These are phyloP conservation scores for Noctua pronuba DNA, from an alignment of 2,888 invertebrate species.

Conservation along the genomic window DNA sequence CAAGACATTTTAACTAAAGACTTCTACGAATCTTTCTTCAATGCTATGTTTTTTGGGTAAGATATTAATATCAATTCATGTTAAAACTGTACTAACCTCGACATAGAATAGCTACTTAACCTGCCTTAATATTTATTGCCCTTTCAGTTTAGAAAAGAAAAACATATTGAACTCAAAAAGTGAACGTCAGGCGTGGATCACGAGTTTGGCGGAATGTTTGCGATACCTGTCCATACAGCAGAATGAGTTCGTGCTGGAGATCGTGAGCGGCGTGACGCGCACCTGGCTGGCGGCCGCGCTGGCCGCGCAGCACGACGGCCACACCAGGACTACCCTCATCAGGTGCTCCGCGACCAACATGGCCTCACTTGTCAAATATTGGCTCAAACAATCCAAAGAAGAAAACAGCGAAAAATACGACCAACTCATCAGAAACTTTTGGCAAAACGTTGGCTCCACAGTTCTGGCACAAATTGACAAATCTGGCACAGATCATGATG, in stretches of 20 bases:
- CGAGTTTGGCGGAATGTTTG: slow-evolving; percentile 94
- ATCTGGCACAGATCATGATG: slow-evolving; percentile 81
- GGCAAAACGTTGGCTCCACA: slow-evolving; percentile 82
- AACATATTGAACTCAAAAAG: slow-evolving; percentile 91
- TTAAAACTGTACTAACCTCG: neutral
- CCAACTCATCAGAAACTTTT: slow-evolving; percentile 80
- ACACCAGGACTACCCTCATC: slow-evolving; percentile 69
- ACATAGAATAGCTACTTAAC: neutral
- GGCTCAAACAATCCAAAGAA: slow-evolving; percentile 78
- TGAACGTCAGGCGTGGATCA: slow-evolving; percentile 92
- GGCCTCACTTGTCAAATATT: slow-evolving; percentile 77
- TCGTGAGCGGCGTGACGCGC: slow-evolving; percentile 74
- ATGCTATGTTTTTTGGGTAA: slow-evolving; percentile 92
- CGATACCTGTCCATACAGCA: slow-evolving; percentile 79
- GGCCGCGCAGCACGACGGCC: slow-evolving; percentile 50
- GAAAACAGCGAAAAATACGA: slow-evolving; percentile 73
- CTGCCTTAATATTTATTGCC: slow-evolving; percentile 15
- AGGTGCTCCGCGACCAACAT: slow-evolving; percentile 74
- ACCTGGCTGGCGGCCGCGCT: slow-evolving; percentile 76
- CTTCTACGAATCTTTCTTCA: slow-evolving; percentile 93
- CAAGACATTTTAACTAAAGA: slow-evolving; percentile 85
- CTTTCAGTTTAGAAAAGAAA: slow-evolving; percentile 91
- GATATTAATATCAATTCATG: neutral
- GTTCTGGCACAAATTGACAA: slow-evolving; percentile 75
- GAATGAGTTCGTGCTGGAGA: slow-evolving; percentile 68